Percentiles rank a stretch among this genome's conserved stretches.
These are phyloP conservation scores for Pseudolaguvia tuberculata DNA, from an alignment of 2,113 vertebrate species.

Conservation along the genomic window DNA sequence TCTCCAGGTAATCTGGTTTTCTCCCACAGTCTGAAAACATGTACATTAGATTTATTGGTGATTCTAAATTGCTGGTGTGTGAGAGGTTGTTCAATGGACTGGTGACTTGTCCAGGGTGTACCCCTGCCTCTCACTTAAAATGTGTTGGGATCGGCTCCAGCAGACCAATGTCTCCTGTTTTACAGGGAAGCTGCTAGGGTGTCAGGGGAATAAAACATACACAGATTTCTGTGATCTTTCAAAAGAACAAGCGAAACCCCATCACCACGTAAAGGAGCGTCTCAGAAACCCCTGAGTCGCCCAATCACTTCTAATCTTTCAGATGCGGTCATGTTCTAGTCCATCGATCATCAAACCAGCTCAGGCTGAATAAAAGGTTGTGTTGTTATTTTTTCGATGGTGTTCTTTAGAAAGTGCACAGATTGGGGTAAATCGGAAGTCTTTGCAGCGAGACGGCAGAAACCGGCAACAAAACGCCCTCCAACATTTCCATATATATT, in stretches of 20 bases:
- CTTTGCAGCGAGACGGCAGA: slow-evolving; percentile 47
- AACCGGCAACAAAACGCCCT: slow-evolving; percentile 57
- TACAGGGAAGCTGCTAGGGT: slow-evolving; percentile 32
- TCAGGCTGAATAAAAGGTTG: slow-evolving; percentile 54
- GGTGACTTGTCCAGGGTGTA: no score
- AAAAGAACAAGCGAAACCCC: background rate
- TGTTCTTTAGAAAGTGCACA: slow-evolving; percentile 58
- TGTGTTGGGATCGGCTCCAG: no score
- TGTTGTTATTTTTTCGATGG: slow-evolving; percentile 48
- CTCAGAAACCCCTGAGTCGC: slow-evolving; percentile 38
- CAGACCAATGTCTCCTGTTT: no score
- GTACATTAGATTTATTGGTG: no score
- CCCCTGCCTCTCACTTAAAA: no score
- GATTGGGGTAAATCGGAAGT: slow-evolving; percentile 59
- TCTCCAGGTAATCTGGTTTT: no score
- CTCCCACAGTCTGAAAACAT: no score
- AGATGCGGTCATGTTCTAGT: slow-evolving; percentile 52
- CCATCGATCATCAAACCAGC: slow-evolving; percentile 58
- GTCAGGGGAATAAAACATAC: background rate
- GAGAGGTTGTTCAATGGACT: no score
- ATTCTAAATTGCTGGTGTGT: no score
- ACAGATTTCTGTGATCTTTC: background rate
- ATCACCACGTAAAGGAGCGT: slow-evolving; percentile 42
- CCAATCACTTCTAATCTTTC: slow-evolving; percentile 3
- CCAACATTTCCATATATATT: slow-evolving; percentile 65